A percentile compares a stretch with the other conserved stretches of the same genome.
Evolutionary conservation across 2,888 invertebrate genomes (phyloP).

Genomic region (Diarsia brunnea): DNA sequence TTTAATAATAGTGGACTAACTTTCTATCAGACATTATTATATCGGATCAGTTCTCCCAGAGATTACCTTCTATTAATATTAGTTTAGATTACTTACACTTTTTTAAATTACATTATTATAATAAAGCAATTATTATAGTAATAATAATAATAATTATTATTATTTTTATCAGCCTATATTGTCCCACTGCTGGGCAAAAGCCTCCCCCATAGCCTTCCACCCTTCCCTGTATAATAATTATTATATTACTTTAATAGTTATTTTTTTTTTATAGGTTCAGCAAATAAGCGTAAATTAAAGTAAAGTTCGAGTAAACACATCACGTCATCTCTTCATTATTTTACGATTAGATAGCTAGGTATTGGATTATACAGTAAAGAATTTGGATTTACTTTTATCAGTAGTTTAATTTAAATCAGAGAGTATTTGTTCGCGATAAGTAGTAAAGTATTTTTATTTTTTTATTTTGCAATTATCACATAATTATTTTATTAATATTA

Average conservation of each 20-base stretch:
- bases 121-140: too few relatives aligned
- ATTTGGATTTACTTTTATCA: constrained; percentile 39
- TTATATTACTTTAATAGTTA: too few relatives aligned
- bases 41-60: background rate
- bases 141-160: too few relatives aligned
- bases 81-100: background rate
- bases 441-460: too few relatives aligned
- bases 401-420: constrained; percentile 16
- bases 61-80: background rate
- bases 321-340: constrained; percentile 1
- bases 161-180: too few relatives aligned
- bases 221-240: too few relatives aligned
- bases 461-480: too few relatives aligned
- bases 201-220: too few relatives aligned
- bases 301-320: background rate
- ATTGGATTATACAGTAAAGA: constrained; percentile 3
- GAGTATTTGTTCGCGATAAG: constrained; percentile 13
- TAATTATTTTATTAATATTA: too few relatives aligned
- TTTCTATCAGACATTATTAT: background rate
- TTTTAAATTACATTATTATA: too few relatives aligned
- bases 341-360: constrained; percentile 44
- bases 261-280: background rate
- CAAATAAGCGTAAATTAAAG: constrained; percentile 31
- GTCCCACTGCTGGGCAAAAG: too few relatives aligned
- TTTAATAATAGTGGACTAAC: background rate